Conservation (phyloP, 2,797 vertebrate genomes). For the Poecilia picta region DNA sequence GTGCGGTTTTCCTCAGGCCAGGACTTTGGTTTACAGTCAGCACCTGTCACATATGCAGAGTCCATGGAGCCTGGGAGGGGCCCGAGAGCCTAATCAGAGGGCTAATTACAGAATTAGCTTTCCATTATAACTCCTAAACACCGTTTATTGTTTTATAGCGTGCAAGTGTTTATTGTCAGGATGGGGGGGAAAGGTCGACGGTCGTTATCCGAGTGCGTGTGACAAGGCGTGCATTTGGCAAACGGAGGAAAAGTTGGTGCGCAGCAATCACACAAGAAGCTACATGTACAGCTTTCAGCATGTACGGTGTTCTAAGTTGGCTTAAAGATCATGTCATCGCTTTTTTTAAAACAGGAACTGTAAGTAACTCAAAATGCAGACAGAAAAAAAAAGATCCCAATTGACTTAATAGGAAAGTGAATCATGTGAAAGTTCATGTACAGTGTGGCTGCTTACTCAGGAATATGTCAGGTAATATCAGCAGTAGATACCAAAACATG, state of each 20-base stretch:
- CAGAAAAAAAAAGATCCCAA: neutral
- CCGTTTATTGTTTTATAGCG: constrained; percentile 77
- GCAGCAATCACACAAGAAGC: neutral
- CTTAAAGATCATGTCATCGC: neutral
- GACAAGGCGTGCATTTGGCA: constrained; percentile 44
- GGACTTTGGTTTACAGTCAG: constrained; percentile 77
- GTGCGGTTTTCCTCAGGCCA: constrained; percentile 22
- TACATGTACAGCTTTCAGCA: neutral
- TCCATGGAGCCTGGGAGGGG: constrained; percentile 58
- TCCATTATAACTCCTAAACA: constrained; percentile 73
- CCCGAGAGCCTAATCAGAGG: constrained; percentile 65
- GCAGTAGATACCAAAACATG: neutral
- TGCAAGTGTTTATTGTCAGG: constrained; percentile 52
- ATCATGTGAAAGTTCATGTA: constrained; percentile 18
- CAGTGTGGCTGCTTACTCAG: constrained; percentile 3
- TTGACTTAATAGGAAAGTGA: constrained; percentile 24
- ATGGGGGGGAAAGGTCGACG: constrained; percentile 60
- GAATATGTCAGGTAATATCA: neutral
- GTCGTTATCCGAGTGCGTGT: constrained; percentile 40
- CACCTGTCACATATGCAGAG: constrained; percentile 70
- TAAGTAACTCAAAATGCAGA: neutral
- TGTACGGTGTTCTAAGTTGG: neutral
- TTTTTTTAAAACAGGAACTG: neutral
- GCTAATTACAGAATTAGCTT: constrained; percentile 80
- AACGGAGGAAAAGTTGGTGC: constrained; percentile 5